Conservation (phyloP, 2,888 invertebrate genomes). For the Autographa gamma region DNA sequence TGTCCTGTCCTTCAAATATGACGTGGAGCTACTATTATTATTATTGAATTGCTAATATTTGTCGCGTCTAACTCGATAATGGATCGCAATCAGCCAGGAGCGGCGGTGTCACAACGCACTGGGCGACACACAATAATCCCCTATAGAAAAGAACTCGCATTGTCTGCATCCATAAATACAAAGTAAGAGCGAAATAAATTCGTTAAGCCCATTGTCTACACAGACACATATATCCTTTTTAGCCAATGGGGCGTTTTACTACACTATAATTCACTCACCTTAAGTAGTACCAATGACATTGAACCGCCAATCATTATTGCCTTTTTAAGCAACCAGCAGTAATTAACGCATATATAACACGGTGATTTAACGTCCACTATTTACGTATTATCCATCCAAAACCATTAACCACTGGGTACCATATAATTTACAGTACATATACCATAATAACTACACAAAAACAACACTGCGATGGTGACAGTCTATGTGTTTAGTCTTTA, state of each 20-base stretch:
- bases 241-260: slow-evolving; percentile 7
- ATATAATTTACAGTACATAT: slow-evolving; percentile 23
- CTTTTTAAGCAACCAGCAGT: slow-evolving; percentile 31
- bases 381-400: slow-evolving; percentile 49
- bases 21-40: slow-evolving; percentile 43
- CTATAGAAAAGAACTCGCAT: slow-evolving; percentile 24
- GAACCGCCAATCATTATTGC: slow-evolving; percentile 49
- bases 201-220: neutral
- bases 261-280: slow-evolving; percentile 52
- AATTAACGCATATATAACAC: slow-evolving; percentile 45
- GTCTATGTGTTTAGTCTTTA: slow-evolving; percentile 37
- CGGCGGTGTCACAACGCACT: slow-evolving; percentile 29
- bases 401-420: slow-evolving; percentile 16
- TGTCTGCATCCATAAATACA: slow-evolving; percentile 12
- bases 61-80: slow-evolving; percentile 58
- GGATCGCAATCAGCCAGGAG: slow-evolving; percentile 39
- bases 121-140: slow-evolving; percentile 30
- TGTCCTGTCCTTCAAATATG: slow-evolving; percentile 35
- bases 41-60: slow-evolving; percentile 59
- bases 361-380: slow-evolving; percentile 34
- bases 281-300: slow-evolving; percentile 48
- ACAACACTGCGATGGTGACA: slow-evolving; percentile 40
- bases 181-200: neutral
- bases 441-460: slow-evolving; percentile 53
- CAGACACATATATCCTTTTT: slow-evolving; percentile 3